phyloP scores from a whole-genome alignment of 2,113 vertebrate genomes.

The Mobula birostris region DNA sequence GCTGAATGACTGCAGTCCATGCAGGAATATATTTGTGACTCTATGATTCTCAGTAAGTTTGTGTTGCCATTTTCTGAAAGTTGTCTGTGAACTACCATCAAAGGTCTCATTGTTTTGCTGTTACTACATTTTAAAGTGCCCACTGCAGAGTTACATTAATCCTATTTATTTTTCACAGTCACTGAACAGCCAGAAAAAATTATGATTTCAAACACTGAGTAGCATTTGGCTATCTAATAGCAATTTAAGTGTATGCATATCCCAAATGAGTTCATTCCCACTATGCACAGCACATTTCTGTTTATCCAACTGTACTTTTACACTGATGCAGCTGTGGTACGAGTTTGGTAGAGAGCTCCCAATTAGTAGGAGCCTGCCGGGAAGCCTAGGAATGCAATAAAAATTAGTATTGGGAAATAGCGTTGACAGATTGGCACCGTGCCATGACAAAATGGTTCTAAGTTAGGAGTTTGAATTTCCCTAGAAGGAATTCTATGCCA shows the following conservation, averaged over 20 bases:
- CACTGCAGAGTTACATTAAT: not conserved
- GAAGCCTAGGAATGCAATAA: constrained; percentile 20
- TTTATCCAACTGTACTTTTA: constrained; percentile 22
- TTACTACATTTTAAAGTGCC: not conserved
- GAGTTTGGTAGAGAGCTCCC: not conserved
- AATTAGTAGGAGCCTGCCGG: constrained; percentile 24
- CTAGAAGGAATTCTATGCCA: constrained; percentile 9
- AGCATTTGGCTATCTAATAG: constrained; percentile 4
- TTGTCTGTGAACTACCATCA: not conserved
- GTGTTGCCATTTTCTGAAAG: not conserved
- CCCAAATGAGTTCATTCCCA: not conserved
- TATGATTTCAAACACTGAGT: not conserved
- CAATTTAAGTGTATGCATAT: constrained; percentile 17
- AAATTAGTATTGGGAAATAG: constrained; percentile 27
- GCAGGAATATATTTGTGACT: no score
- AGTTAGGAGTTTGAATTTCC: constrained; percentile 28
- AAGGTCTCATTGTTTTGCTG: not conserved
- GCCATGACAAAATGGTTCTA: constrained; percentile 24
- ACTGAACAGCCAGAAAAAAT: not conserved
- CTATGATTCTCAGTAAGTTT: not conserved
- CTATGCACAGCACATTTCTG: constrained; percentile 1
- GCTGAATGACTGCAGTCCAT: no score
- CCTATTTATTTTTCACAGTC: not conserved
- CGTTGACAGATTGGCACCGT: constrained; percentile 22
- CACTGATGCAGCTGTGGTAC: constrained; percentile 15